These are phyloP conservation scores for Caenorhabditis sulstoni DNA, from an alignment of 2,888 invertebrate genomes.

Conservation along the genomic window DNA sequence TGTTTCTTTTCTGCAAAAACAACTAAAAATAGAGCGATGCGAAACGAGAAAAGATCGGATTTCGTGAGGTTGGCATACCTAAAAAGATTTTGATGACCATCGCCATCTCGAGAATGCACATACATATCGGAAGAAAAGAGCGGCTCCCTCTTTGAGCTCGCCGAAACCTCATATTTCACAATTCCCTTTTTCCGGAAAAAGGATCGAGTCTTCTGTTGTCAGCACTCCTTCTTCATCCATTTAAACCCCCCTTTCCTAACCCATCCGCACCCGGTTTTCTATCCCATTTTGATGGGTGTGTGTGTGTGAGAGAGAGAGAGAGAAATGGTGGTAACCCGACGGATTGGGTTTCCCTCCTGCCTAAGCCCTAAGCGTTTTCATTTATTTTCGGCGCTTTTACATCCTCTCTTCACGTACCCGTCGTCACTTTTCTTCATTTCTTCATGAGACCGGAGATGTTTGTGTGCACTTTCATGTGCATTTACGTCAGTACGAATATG, in stretches of 20 bases:
- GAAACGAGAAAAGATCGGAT: neutral
- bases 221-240: conserved; percentile 9
- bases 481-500: too few relatives aligned
- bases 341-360: conserved; percentile 10
- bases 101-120: too few relatives aligned
- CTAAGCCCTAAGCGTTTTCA: neutral
- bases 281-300: conserved; percentile 6
- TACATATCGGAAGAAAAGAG: too few relatives aligned
- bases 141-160: too few relatives aligned
- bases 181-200: too few relatives aligned
- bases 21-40: neutral
- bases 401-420: neutral
- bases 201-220: neutral
- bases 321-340: too few relatives aligned
- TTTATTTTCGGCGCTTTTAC: conserved; percentile 3
- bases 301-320: neutral
- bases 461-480: too few relatives aligned
- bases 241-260: neutral
- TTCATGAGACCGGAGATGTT: neutral
- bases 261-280: neutral
- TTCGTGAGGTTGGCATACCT: conserved; percentile 9
- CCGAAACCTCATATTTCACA: too few relatives aligned
- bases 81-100: neutral
- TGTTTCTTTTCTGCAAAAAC: neutral
- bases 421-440: neutral